Percentiles rank a stretch among this genome's conserved stretches.
These are phyloP conservation scores for Cactoblastis cactorum DNA, from an alignment of 2,888 invertebrate genomes.

Conservation along the genomic window DNA sequence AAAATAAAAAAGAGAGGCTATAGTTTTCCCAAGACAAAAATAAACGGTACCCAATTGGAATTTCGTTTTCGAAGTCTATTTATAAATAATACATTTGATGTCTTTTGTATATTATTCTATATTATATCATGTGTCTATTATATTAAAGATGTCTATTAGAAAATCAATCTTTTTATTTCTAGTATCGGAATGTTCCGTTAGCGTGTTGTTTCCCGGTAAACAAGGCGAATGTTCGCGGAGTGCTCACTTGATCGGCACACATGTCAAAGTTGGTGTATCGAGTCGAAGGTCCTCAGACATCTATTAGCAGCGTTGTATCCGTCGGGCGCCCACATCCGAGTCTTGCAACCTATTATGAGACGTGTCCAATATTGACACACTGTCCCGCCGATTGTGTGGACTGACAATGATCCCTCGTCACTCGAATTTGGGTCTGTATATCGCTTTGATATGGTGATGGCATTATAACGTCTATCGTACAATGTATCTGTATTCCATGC, in stretches of 20 bases:
- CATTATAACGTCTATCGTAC: conserved; percentile 26
- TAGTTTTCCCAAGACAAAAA: background rate
- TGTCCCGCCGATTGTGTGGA: conserved; percentile 55
- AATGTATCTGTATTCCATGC: conserved; percentile 12
- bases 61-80: background rate
- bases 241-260: conserved; percentile 25
- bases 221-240: conserved; percentile 19
- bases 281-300: conserved; percentile 54
- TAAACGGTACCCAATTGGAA: background rate
- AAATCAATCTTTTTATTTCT: background rate
- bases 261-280: conserved; percentile 37
- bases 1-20: background rate
- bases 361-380: conserved; percentile 72
- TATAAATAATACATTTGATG: background rate
- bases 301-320: conserved; percentile 51
- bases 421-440: conserved; percentile 49
- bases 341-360: conserved; percentile 50
- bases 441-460: conserved; percentile 35
- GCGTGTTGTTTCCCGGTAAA: background rate
- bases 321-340: conserved; percentile 56
- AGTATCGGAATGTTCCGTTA: background rate
- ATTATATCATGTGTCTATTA: too few relatives aligned
- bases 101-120: too few relatives aligned
- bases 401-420: conserved; percentile 69
- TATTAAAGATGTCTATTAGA: too few relatives aligned